These are phyloP conservation scores for Thomomys bottae DNA, from an alignment of 2,113 vertebrate genomes.

Conservation along the genomic window DNA sequence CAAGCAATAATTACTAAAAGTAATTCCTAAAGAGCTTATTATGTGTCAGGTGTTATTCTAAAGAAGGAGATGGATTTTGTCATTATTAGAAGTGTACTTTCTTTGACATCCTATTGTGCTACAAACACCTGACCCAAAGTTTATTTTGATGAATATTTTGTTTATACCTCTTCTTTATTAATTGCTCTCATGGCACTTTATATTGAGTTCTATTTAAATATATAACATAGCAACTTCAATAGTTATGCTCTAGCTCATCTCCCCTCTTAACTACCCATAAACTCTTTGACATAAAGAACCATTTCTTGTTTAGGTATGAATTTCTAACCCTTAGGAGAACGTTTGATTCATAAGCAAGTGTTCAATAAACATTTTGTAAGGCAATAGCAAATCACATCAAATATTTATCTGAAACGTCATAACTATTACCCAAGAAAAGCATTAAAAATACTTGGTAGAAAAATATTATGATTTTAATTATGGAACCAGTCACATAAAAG, in stretches of 20 bases:
- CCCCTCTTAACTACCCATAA: neutral
- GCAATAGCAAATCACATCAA: constrained; percentile 36
- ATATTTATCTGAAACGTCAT: constrained; percentile 11
- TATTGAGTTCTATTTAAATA: neutral
- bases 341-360: constrained; percentile 20
- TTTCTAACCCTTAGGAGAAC: neutral
- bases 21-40: constrained; percentile 1
- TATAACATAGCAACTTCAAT: neutral
- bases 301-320: constrained; percentile 29
- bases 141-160: constrained; percentile 19
- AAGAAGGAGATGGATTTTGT: neutral
- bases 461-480: constrained; percentile 47
- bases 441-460: constrained; percentile 51
- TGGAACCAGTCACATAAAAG: constrained; percentile 22
- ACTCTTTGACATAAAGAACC: constrained; percentile 13
- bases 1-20: neutral
- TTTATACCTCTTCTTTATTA: constrained; percentile 15
- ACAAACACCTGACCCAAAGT: constrained; percentile 4
- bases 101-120: constrained; percentile 1
- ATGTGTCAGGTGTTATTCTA: neutral
- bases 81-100: neutral
- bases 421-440: constrained; percentile 17
- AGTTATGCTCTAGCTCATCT: neutral
- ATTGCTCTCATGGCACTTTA: constrained; percentile 17
- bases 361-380: constrained; percentile 47